These are phyloP conservation scores for Dinothrombium tinctorium DNA, from an alignment of 1,140 invertebrate species.

Conservation along the genomic window DNA sequence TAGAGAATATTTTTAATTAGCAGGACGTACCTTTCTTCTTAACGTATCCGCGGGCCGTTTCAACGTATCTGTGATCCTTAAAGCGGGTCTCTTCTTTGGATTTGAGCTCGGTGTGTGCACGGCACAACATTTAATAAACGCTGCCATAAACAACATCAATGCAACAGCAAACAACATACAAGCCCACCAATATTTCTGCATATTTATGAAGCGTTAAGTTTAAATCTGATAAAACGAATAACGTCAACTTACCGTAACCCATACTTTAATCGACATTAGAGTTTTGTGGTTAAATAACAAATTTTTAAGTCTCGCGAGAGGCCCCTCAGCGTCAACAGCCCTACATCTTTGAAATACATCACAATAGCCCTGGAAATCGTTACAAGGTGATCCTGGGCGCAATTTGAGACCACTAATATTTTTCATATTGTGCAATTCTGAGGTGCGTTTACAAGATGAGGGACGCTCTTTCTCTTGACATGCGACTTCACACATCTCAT, in stretches of 20 bases:
- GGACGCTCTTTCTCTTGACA: slow-evolving; percentile 61
- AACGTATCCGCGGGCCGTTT: slow-evolving; percentile 66
- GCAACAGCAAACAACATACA: slow-evolving; percentile 70
- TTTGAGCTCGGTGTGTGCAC: slow-evolving; percentile 95
- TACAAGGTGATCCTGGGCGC: slow-evolving; percentile 80
- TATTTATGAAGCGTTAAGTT: too few relatives aligned
- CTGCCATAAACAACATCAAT: slow-evolving; percentile 81
- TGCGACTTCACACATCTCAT: slow-evolving; percentile 81
- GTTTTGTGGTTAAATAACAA: slow-evolving; percentile 78
- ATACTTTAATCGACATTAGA: slow-evolving; percentile 54
- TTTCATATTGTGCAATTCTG: slow-evolving; percentile 44
- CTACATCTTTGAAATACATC: slow-evolving; percentile 95
- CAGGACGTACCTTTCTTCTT: slow-evolving; percentile 37
- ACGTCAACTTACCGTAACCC: slow-evolving; percentile 40
- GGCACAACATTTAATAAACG: slow-evolving; percentile 98
- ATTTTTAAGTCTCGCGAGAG: slow-evolving; percentile 84
- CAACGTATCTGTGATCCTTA: slow-evolving; percentile 60
- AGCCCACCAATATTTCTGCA: slow-evolving; percentile 83
- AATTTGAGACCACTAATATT: slow-evolving; percentile 59
- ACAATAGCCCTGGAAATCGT: slow-evolving; percentile 96
- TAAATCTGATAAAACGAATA: too few relatives aligned
- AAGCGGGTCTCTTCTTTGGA: slow-evolving; percentile 66
- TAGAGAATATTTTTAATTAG: not conserved
- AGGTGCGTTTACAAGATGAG: slow-evolving; percentile 55
- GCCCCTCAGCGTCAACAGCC: slow-evolving; percentile 92